Evolutionary conservation across 2,888 invertebrate species (phyloP), one percentile per base, ranked within the genome.

Genomic region (Furcula furcula): DNA sequence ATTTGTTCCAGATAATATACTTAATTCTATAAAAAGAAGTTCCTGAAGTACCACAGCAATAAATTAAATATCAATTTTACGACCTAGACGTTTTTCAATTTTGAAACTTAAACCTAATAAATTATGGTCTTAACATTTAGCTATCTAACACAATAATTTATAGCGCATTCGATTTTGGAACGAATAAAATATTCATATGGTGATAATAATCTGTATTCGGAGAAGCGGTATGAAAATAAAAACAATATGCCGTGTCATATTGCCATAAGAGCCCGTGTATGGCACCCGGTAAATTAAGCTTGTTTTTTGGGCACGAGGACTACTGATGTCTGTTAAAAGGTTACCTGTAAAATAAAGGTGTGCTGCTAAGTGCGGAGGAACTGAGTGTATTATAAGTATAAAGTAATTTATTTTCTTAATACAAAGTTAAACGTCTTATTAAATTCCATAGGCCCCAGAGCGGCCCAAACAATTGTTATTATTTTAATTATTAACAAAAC

Each of bases 121-220:
- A 53, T 54, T 31, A 12, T 36, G 25, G 46, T 47, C 36, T 37
- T 43, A 39, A 55, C 32, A 46, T 60, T 46, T 36, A 41, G 36
- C 29, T 38, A 47, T 47, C 38, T 50, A 46, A 44, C 29, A 40
- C 20, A 36, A 46, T 47, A 68, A 72, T 73, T 68, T 67, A 73
- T 57, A 49, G 52, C 38, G 48, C 45, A 37, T 61, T 58, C 42
- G 53, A 49, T 61, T 67, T 62, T 48, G 36, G 29, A 64, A 44
- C 55, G 51, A 64, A 67, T 73, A 64, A 65, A 73, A 68, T 74
- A 76, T 75, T 73, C 69, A 71, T 74, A 57, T 66, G 66, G 53
- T 55, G 67, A 72, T 75, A 56, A 70, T 64, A 65, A 75, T 72
- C 73, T 67, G 32, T 40, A 37, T 70, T 71, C 70, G 42, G 36